Evolutionary conservation across 2,113 vertebrate genomes (phyloP).

Genomic region (Otocyon megalotis): DNA sequence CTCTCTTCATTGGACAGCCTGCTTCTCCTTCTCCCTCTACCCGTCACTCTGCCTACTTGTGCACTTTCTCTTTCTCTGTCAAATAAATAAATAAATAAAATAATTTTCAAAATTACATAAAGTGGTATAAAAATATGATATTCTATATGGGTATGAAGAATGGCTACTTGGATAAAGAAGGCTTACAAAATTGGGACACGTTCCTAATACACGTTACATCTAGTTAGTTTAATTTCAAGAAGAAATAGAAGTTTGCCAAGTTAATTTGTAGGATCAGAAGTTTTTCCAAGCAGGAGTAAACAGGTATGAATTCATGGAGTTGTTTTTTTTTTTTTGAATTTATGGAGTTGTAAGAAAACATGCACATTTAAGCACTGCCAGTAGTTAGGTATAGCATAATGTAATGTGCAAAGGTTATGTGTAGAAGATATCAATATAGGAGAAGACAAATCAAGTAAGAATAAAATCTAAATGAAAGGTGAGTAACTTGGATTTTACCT

Average conservation of each 20-base stretch:
- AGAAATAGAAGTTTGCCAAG: background rate
- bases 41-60: too few relatives aligned
- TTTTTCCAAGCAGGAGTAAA: background rate
- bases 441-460: background rate
- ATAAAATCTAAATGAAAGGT: background rate
- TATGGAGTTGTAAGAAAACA: background rate
- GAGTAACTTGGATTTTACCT: background rate
- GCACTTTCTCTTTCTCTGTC: too few relatives aligned
- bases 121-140: background rate
- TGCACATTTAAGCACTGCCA: background rate
- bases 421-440: background rate
- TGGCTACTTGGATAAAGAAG: background rate
- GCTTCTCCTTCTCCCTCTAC: too few relatives aligned
- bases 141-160: background rate
- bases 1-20: too few relatives aligned
- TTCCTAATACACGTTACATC: background rate
- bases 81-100: too few relatives aligned
- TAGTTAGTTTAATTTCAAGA: background rate
- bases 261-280: background rate
- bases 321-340: too few relatives aligned
- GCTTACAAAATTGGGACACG: fast-evolving
- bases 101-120: background rate
- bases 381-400: background rate
- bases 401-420: background rate
- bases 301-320: background rate